These are phyloP conservation scores for Apodemus sylvaticus DNA, from an alignment of 2,113 vertebrate species.

Conservation along the genomic window DNA sequence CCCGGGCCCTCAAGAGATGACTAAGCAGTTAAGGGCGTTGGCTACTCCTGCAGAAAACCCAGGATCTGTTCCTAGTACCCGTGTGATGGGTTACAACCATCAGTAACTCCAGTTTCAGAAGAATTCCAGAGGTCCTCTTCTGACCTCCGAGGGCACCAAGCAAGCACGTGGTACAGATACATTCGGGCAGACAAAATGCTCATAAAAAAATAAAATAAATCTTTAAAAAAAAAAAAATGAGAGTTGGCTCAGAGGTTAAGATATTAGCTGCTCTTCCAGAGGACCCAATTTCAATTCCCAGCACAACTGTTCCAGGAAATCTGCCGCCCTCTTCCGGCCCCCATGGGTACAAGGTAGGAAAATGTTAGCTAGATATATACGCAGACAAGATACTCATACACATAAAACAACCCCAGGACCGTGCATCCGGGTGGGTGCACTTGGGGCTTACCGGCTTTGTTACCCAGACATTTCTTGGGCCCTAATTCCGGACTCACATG, in stretches of 20 bases:
- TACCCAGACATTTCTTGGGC: background rate
- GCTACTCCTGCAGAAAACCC: background rate
- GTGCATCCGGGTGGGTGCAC: too few species aligned
- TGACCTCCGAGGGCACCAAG: background rate
- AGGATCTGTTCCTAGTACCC: background rate
- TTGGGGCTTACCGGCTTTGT: rapidly evolving
- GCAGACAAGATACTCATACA: background rate
- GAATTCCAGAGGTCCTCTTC: background rate
- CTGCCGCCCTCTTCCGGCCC: background rate
- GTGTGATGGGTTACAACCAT: background rate
- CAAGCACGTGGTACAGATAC: background rate
- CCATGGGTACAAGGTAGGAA: background rate
- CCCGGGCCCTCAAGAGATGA: background rate
- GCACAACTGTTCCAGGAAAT: background rate
- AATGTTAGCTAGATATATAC: background rate
- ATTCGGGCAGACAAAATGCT: background rate
- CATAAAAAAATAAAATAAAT: background rate
- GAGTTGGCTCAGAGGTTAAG: background rate
- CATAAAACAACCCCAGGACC: background rate
- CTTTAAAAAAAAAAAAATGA: background rate
- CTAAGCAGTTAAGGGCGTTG: background rate
- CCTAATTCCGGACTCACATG: background rate
- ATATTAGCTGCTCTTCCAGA: background rate
- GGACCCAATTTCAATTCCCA: background rate
- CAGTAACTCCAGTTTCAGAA: background rate